These are phyloP conservation scores for Caradrina clavipalpis DNA, from an alignment of 2,888 invertebrate species.

Conservation along the genomic window DNA sequence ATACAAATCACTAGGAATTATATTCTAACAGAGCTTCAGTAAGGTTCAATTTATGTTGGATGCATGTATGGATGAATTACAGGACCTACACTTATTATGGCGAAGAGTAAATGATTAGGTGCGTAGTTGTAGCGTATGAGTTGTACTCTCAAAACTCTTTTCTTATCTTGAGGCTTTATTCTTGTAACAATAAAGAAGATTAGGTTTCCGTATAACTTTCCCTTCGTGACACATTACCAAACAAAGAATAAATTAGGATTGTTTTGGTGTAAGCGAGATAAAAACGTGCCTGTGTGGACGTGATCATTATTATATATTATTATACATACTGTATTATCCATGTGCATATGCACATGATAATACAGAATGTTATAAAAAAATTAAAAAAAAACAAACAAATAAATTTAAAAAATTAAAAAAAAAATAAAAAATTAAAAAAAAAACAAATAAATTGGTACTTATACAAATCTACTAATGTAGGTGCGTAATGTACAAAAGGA, in stretches of 20 bases:
- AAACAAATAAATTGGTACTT: no score
- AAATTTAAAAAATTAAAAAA: no score
- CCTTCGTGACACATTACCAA: conserved; percentile 45
- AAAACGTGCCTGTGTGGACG: no score
- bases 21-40: conserved; percentile 10
- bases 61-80: conserved; percentile 65
- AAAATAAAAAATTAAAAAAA: no score
- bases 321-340: no score
- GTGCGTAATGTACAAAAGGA: no score
- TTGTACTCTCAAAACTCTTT: conserved; percentile 52
- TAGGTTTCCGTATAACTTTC: conserved; percentile 50
- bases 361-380: no score
- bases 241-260: conserved; percentile 39
- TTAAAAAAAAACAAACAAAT: no score
- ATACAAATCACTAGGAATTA: conserved; percentile 42
- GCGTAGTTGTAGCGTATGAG: conserved; percentile 59
- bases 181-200: conserved; percentile 51
- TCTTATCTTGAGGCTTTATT: conserved; percentile 37
- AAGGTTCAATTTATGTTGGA: conserved; percentile 61
- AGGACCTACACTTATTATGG: conserved; percentile 57
- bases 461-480: no score
- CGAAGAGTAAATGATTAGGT: conserved; percentile 72
- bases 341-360: no score
- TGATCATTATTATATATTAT: no score
- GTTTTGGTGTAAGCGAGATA: conserved; percentile 20